Conservation (phyloP, 2,113 vertebrate species). For the Hippocampus zosterae region DNA sequence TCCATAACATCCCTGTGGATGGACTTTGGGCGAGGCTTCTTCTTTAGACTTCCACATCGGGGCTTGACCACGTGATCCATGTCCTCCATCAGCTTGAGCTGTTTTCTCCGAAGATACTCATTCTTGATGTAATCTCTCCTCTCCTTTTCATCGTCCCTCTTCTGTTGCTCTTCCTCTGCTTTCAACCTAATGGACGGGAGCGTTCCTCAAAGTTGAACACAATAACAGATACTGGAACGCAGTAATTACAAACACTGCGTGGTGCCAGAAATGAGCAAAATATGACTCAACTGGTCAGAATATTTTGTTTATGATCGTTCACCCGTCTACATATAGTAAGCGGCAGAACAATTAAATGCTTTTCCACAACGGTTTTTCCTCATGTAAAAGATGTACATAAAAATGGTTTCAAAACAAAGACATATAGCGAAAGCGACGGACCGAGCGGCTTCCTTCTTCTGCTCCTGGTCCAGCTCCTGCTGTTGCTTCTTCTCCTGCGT, state of each 20-base stretch:
- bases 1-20: slow-evolving; percentile 89
- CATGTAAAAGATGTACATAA: no score
- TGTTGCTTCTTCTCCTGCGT: slow-evolving; percentile 84
- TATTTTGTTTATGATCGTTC: no score
- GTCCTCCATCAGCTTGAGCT: slow-evolving; percentile 92
- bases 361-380: no score
- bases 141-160: slow-evolving; percentile 87
- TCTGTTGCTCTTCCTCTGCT: slow-evolving; percentile 89
- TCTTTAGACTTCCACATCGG: slow-evolving; percentile 80
- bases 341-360: no score
- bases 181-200: slow-evolving; percentile 75
- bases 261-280: no score
- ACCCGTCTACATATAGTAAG: no score
- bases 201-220: background rate
- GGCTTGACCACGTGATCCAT: slow-evolving; percentile 90
- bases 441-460: slow-evolving; percentile 87
- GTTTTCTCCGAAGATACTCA: slow-evolving; percentile 89
- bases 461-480: slow-evolving; percentile 87
- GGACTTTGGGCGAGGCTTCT: slow-evolving; percentile 93
- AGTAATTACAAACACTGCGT: no score
- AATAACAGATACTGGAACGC: background rate
- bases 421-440: slow-evolving; percentile 40
- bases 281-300: no score
- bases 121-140: slow-evolving; percentile 89
- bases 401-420: background rate